Evolutionary conservation across 53 echinoderm and acorn worm genomes (phyloP).

Genomic region (Pentamera pediparva): DNA sequence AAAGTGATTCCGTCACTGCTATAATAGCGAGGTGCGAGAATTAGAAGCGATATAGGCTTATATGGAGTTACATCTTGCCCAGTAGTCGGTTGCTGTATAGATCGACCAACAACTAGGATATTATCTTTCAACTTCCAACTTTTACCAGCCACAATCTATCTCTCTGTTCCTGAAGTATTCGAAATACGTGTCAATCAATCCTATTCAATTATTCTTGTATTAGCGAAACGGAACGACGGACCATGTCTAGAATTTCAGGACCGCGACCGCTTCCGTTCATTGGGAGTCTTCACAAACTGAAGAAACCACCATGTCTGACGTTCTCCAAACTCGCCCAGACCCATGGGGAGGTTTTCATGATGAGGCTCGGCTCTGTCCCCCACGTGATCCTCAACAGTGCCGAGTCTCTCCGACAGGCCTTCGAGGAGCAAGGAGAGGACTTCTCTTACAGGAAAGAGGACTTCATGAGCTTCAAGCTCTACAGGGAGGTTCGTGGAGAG

Average conservation of each 20-base stretch:
- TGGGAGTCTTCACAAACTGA: conserved; percentile 6
- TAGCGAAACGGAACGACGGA: no score
- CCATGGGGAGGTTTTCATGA: not conserved
- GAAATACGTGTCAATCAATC: no score
- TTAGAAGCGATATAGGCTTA: no score
- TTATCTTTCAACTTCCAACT: no score
- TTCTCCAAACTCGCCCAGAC: not conserved
- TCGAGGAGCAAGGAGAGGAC: conserved; percentile 9
- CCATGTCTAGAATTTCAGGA: conserved; percentile 6
- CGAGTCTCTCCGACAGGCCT: conserved; percentile 6
- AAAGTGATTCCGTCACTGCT: no score
- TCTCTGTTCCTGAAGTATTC: no score
- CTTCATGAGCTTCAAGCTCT: conserved; percentile 5
- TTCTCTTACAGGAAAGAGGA: not conserved
- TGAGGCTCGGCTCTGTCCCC: not conserved
- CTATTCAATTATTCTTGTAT: no score
- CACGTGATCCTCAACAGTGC: conserved; percentile 1
- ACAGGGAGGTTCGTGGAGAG: conserved; percentile 1
- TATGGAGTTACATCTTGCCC: no score
- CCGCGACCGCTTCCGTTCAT: not conserved
- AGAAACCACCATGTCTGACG: conserved; percentile 1
- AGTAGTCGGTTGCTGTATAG: no score
- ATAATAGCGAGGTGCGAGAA: no score
- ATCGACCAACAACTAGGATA: no score
- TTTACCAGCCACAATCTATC: no score